Evolutionary conservation across 2,888 invertebrate genomes (phyloP), one percentile per base, ranked within the genome.

Genomic region (Stenodera caucasica): DNA sequence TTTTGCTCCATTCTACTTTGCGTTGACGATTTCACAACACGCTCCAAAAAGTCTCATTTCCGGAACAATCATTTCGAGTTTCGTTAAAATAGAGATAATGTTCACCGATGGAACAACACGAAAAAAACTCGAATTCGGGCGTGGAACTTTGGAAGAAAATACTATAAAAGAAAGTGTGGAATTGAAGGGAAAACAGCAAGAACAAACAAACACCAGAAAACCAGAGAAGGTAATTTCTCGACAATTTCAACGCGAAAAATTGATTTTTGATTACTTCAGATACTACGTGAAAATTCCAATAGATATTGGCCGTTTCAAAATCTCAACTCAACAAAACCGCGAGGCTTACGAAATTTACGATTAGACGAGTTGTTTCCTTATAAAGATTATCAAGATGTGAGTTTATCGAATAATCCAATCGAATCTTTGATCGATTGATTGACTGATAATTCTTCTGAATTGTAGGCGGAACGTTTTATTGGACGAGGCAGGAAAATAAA

Each of bases 241-340:
- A n/a, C 37, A 40, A 49, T 30, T 35, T 12, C 12, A 15, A 55
- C 50, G 15, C 33, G 33, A 55, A 55, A 15, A 21, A 37, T 29
- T 50, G 55, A 32, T 50, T 50, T 49, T n/a, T n/a, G n/a, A n/a
- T n/a, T n/a, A n/a, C n/a, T 69, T 30, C 75, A 89, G 89, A 81
- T n/a, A n/a, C n/a, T 87, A 65, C 86, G 86, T 58, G 85, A 86
- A 72, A 86, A 90, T 81, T 84, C 90, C 80, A 84, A 87, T 61
- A 86, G 85, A 66, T 91, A 90, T 76, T 89, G 89, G 80, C 92
- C 92, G 7, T 92, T 91, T 90, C 91, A 91, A 4, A 84, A 86
- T 60, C 61, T 61, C 0, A 64, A 14, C 8, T 68, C 73, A 33
- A 69, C 69, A 26, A 76, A 76, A 70, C 78, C 79, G 6, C 67